Base-by-base conservation (phyloP, 2,888 invertebrate genomes). In the Parapristionchus giblindavisi region DNA sequence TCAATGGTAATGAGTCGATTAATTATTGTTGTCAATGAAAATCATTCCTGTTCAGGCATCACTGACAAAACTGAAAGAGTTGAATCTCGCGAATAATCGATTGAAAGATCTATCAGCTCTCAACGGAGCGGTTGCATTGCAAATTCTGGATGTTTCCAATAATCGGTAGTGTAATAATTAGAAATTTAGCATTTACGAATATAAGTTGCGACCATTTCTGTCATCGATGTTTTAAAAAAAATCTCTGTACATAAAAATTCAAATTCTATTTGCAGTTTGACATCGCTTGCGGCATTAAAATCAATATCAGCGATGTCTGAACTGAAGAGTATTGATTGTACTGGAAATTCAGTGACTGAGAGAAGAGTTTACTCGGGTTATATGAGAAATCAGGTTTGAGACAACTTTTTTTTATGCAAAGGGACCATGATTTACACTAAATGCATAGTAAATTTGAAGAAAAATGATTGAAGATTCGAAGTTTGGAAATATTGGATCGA, bases 91-190 rank as follows among this genome's bases (percentile, higher is more conserved):
- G 1, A 70, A 75, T 17, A 81, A 81, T 68, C 76, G 76, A 29
- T 66, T 81, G 40, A 81, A 82, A 63, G 81, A 81, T 40, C 58
- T 81, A 48, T 75, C 82, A 29, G 80, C 80, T 3, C 61, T 83
- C 2, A 14, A 27, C 0, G 68, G 68, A 24, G 36, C 52, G 5
- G 34, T 24, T 1, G 51, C 51, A 4, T 21, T 68, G 36, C 36
- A 68, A 38, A 51, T 40, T 11, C 56, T 81, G 24, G 76, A 81
- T 51, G 58, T 81, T 3, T 60, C 78, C 21, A 75, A 79, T 54
- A 81, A 81, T 48, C 73, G 65, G 80, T 79, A 38, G 2, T 24
- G 27, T 3, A 8, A 11, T 8, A 17, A 17, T 43, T 43, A 43
- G 11, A 43, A 8, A 43, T 43, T 17, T 43, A 43, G 17, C n/a